Evolutionary conservation across 2,888 invertebrate genomes (phyloP).

Genomic region (Romanomermis culicivorax): DNA sequence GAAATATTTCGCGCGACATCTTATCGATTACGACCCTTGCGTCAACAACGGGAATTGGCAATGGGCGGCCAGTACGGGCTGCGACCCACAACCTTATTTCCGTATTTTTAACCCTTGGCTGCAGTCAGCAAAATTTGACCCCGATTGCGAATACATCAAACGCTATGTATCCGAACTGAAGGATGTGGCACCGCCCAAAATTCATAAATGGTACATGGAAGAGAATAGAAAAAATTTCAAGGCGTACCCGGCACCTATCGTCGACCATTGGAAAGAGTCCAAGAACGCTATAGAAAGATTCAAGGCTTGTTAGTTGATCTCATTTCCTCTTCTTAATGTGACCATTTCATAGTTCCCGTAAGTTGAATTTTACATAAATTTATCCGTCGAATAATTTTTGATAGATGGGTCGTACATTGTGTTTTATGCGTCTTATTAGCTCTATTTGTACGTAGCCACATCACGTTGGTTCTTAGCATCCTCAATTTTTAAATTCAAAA

Average conservation of each 20-base stretch:
- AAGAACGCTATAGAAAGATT: slow-evolving; percentile 3
- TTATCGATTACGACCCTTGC: slow-evolving; percentile 31
- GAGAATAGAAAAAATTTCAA: neutral
- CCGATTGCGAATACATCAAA: slow-evolving; percentile 28
- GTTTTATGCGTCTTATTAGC: no score
- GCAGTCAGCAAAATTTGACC: slow-evolving; percentile 14
- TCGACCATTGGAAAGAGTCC: slow-evolving; percentile 5
- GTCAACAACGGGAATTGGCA: slow-evolving; percentile 33
- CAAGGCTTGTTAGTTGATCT: neutral
- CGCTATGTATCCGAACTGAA: slow-evolving; percentile 29
- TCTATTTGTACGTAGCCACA: no score
- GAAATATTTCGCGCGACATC: slow-evolving; percentile 30
- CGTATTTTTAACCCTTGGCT: slow-evolving; percentile 17
- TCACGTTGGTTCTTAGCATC: no score
- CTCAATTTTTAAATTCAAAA: no score
- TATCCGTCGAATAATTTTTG: no score
- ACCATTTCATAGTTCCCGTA: no score
- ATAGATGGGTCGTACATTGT: no score
- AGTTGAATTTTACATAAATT: no score
- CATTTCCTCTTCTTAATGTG: no score
- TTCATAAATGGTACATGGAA: neutral
- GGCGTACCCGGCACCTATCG: slow-evolving; percentile 6
- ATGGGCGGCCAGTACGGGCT: slow-evolving; percentile 30
- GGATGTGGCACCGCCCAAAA: neutral
- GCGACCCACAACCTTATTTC: slow-evolving; percentile 28